A percentile compares a stretch with the other conserved stretches of the same genome.
phyloP scores from a whole-genome alignment of 2,888 invertebrate species.

The Pediacus dermestoides region DNA sequence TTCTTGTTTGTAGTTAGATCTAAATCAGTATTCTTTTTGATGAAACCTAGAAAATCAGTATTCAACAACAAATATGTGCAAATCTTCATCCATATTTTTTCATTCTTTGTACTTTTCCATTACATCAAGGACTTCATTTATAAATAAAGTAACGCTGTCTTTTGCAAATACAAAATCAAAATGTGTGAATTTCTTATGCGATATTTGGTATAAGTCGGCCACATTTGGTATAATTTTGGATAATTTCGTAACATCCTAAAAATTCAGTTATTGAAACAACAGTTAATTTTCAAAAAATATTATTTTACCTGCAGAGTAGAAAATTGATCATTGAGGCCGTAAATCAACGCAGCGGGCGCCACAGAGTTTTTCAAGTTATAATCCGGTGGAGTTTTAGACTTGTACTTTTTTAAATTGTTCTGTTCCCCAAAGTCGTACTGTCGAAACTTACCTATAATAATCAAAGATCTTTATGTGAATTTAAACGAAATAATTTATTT shows the following conservation, averaged over 20 bases:
- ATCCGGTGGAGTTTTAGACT: conserved; percentile 42
- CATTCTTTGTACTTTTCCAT: too few relatives aligned
- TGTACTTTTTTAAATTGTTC: conserved; percentile 38
- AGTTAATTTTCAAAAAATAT: neutral
- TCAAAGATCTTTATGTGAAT: neutral
- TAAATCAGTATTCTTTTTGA: too few relatives aligned
- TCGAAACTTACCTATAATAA: conserved; percentile 47
- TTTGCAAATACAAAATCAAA: conserved; percentile 21
- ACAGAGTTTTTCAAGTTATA: conserved; percentile 46
- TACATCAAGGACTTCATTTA: conserved; percentile 6
- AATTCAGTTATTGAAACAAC: conserved; percentile 3
- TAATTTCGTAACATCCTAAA: conserved; percentile 17
- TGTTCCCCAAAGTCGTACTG: conserved; percentile 56
- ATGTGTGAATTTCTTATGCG: conserved; percentile 17
- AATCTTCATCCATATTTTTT: too few relatives aligned
- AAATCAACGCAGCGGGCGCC: conserved; percentile 48
- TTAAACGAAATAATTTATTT: neutral
- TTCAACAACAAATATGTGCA: too few relatives aligned
- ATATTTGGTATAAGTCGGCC: conserved; percentile 14
- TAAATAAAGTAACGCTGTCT: conserved; percentile 44
- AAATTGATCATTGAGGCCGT: conserved; percentile 51
- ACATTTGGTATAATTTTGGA: conserved; percentile 15
- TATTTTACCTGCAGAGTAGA: conserved; percentile 43
- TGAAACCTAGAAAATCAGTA: too few relatives aligned
- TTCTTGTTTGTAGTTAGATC: too few relatives aligned